Evolutionary conservation across 1,140 invertebrate genomes (phyloP).

Genomic region (Drosophila sechellia): DNA sequence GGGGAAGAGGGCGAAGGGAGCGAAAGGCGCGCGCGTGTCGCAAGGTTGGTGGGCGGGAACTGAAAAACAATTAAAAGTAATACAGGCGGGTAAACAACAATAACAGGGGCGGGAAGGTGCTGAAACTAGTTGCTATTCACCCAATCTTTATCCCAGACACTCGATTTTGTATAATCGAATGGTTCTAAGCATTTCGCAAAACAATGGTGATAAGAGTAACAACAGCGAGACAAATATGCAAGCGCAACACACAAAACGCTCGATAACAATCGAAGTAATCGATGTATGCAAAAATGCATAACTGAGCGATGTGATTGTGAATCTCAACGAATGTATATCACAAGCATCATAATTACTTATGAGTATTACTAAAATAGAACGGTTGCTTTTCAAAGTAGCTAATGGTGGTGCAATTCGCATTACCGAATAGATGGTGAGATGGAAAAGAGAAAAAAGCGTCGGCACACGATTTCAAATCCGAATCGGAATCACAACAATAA

Average conservation of each 20-base stretch:
- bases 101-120: conserved; percentile 10
- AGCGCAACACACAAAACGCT: too few relatives aligned
- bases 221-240: neutral
- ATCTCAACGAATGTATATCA: too few relatives aligned
- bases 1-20: neutral
- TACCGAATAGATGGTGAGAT: conserved; percentile 75
- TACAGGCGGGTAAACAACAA: conserved; percentile 27
- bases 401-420: conserved; percentile 59
- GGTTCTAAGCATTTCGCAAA: conserved; percentile 40
- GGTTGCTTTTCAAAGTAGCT: neutral
- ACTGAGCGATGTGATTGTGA: neutral
- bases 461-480: conserved; percentile 19
- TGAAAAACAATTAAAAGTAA: conserved; percentile 36
- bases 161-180: conserved; percentile 45
- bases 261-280: neutral
- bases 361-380: neutral
- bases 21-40: conserved; percentile 20
- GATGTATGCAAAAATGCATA: neutral
- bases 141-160: conserved; percentile 18
- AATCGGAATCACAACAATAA: conserved; percentile 47
- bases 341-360: neutral
- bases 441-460: conserved; percentile 19
- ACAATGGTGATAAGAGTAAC: conserved; percentile 9
- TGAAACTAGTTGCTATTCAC: conserved; percentile 18
- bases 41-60: conserved; percentile 30